Conservation (phyloP, 2,888 invertebrate genomes). For the Stenotaenia linearis region DNA sequence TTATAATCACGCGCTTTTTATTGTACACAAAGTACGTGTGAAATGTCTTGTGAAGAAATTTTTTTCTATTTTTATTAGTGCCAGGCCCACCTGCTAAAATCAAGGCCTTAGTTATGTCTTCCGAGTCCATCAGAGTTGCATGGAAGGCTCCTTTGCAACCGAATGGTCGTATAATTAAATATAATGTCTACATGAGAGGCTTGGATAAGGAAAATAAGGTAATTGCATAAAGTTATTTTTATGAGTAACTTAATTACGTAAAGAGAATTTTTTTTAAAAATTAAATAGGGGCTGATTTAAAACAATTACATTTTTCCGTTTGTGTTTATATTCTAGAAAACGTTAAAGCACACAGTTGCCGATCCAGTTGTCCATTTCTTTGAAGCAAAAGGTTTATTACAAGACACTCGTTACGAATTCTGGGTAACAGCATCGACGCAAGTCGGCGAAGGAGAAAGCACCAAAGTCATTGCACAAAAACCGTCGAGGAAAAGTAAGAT, state of each 20-base stretch:
- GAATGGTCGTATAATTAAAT: conserved; percentile 28
- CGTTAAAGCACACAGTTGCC: not conserved
- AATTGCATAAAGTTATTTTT: not conserved
- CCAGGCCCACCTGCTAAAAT: conserved; percentile 27
- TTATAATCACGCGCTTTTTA: not conserved
- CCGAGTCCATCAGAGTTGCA: conserved; percentile 14
- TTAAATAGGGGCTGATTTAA: not conserved
- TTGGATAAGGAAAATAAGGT: conserved; percentile 24
- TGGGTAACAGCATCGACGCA: conserved; percentile 59
- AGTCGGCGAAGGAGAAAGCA: conserved; percentile 54
- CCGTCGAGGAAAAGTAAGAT: conserved; percentile 29
- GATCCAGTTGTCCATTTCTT: not conserved
- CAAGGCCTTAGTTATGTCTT: not conserved
- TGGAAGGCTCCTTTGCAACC: conserved; percentile 12
- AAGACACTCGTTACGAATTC: conserved; percentile 56
- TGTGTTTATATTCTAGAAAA: not conserved
- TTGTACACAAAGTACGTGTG: not conserved
- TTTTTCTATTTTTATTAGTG: not conserved
- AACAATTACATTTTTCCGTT: not conserved
- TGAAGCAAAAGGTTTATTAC: conserved; percentile 53
- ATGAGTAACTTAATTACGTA: not conserved
- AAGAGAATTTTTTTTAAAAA: not conserved
- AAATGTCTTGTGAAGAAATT: not conserved
- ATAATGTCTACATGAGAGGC: conserved; percentile 30
- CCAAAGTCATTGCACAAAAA: conserved; percentile 29